Conservation (phyloP, 2,888 invertebrate species). For the Adelphocoris suturalis region DNA sequence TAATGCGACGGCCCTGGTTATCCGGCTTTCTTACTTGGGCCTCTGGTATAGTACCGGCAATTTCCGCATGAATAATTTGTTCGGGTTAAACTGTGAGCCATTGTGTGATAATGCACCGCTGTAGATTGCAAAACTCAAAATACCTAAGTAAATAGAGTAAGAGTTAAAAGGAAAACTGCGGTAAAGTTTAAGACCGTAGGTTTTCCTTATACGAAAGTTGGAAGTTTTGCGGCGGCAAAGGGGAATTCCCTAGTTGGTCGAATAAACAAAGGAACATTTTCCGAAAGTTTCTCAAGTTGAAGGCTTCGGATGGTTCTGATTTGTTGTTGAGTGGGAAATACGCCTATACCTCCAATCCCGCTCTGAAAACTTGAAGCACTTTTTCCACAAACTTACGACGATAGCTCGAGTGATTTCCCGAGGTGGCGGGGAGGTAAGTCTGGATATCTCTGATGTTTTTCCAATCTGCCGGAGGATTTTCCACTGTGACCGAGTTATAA, state of each 20-base stretch:
- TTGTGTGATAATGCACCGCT: no score
- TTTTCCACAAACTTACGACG: not conserved
- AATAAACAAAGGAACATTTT: slow-evolving; percentile 30
- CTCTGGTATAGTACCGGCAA: no score
- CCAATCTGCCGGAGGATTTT: not conserved
- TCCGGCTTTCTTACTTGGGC: no score
- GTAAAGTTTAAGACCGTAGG: no score
- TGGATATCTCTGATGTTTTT: not conserved
- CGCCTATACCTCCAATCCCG: not conserved
- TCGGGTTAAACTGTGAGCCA: no score
- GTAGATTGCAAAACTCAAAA: no score
- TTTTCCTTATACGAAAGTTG: not conserved
- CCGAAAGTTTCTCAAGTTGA: not conserved
- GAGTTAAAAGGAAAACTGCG: no score
- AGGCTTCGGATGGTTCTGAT: not conserved
- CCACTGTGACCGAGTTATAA: no score
- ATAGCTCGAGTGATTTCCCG: no score
- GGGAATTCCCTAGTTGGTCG: not conserved
- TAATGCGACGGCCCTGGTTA: no score
- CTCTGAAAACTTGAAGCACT: not conserved
- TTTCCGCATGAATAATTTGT: no score
- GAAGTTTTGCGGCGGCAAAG: not conserved
- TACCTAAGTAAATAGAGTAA: no score
- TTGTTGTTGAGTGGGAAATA: not conserved
- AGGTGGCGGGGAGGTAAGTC: not conserved